Base-by-base conservation (phyloP, 2,113 vertebrate species). In the Rhineura floridana region DNA sequence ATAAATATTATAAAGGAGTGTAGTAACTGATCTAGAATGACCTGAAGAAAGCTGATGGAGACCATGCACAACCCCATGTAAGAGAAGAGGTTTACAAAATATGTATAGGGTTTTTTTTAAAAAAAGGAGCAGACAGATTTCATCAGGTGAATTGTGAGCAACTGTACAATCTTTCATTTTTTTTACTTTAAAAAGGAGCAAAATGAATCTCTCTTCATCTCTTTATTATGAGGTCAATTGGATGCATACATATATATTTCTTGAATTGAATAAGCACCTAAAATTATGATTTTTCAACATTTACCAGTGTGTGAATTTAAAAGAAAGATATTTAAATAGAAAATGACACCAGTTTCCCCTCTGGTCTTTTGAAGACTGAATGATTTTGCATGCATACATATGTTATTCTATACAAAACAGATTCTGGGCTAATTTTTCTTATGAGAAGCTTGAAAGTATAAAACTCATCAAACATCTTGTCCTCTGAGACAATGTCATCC, bases 401-500 rank as follows among this genome's bases (percentile, higher is more conserved):
- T 84, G 81, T 44, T 89, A 95, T 96, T 95, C 91, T 96, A 94
- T 92, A 95, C 10, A 81, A 93, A 97, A 93, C 88, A 94, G 90
- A 96, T 95, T 95, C 94, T 94, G 90, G 95, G 95, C 95, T 97
- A 95, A 94, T 97, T 97, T 96, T 96, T 95, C 94, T 91, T 95
- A 93, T 92, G 90, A 92, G 94, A 93, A 90, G 89, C 96, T 97
- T 97, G 96, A 96, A 97, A 96, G 96, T 96, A 89, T 94, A 96
- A 96, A 96, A 96, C 91, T 95, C 96, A 96, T 97, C 96, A 97
- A 96, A 95, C 93, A 93, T 96, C 93, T 95, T 95, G 94, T 96
- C 97, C 96, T 97, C 94, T 93, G 96, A 97, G 96, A 97, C 96
- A 96, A 95, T 95, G 96, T 96, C 95, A 95, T 96, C 94, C 90